Conservation (phyloP, 2,888 invertebrate genomes). For the Cheilosia pagana region DNA sequence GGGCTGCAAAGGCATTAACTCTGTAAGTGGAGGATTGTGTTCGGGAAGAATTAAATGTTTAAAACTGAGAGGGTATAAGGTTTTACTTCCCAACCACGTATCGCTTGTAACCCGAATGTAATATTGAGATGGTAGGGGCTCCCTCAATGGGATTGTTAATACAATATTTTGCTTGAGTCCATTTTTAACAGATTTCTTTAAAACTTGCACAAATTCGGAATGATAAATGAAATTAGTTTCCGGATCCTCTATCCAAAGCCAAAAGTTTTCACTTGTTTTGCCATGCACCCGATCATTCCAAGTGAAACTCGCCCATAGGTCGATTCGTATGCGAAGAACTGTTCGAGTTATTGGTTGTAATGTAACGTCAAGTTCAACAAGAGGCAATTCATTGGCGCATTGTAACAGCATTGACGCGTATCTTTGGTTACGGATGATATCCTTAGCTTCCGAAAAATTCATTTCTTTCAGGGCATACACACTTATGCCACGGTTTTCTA, state of each 20-base stretch:
- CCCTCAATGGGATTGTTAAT: constrained; percentile 97
- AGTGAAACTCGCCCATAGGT: constrained; percentile 89
- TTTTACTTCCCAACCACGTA: constrained; percentile 87
- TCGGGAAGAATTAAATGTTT: constrained; percentile 95
- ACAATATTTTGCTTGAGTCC: constrained; percentile 92
- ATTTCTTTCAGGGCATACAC: constrained; percentile 93
- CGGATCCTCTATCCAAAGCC: constrained; percentile 99
- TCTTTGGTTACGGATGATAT: constrained; percentile 88
- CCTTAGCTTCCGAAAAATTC: constrained; percentile 93
- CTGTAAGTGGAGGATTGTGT: constrained; percentile 96
- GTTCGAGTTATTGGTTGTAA: constrained; percentile 98
- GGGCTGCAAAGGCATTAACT: constrained; percentile 95
- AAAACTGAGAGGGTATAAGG: constrained; percentile 88
- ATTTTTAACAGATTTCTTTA: constrained; percentile 86
- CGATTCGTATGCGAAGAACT: constrained; percentile 92
- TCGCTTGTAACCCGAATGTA: constrained; percentile 94
- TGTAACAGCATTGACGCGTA: constrained; percentile 91
- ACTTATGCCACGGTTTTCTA: constrained; percentile 90
- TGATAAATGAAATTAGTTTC: constrained; percentile 97
- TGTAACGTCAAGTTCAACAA: constrained; percentile 91
- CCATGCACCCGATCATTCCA: constrained; percentile 97
- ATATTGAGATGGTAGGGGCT: constrained; percentile 96
- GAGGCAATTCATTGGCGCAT: constrained; percentile 93
- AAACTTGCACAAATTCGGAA: constrained; percentile 91
- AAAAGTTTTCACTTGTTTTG: constrained; percentile 94